Base-by-base conservation (phyloP, 2,797 vertebrate genomes). In the Delichon dasypus region DNA sequence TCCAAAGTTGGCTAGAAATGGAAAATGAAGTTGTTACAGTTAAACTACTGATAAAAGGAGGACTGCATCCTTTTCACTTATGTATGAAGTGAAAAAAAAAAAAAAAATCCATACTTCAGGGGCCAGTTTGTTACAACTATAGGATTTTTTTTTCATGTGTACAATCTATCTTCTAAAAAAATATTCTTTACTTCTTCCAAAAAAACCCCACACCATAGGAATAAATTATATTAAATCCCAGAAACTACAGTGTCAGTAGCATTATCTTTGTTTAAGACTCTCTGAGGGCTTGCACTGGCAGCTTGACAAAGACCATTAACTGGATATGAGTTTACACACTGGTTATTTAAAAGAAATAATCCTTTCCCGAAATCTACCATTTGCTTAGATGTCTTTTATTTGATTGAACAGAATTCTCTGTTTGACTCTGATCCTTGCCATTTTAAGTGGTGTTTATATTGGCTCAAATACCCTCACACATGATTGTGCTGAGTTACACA, bases 341-440 rank as follows among this genome's bases (percentile, higher is more conserved):
- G 13, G 16, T 93, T 89, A 53, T 75, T 92, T 94, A n/a, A 81
- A 83, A 78, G 62, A 78, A 85, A 55, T 29, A 68, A 26, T 81
- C 75, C 62, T 88, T 94, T 92, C 55, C 60, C 91, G 60, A 88
- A 91, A 86, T 57, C 70, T 90, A 79, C 29, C 94, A 45, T 93
- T 96, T 96, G 64, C 36, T 84, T 90, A 78, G 93, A 84, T 44
- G 18, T 83, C 62, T 93, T 95, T 55, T 88, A 78, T 93, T 86
- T 94, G 82, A 34, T 55, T 55, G 40, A 91, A 70, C 66, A 88
- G 87, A 92, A 91, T 93, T 95, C 61, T 85, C 64, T 95, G 53
- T 93, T 95, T 96, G 78, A 71, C 71, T 92, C 57, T 79, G 57
- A 79, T 87, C 67, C n/a, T 95, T 93, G 57, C 55, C 29, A 21